phyloP scores from a whole-genome alignment of 2,888 invertebrate genomes.

The Tetranychus piercei region DNA sequence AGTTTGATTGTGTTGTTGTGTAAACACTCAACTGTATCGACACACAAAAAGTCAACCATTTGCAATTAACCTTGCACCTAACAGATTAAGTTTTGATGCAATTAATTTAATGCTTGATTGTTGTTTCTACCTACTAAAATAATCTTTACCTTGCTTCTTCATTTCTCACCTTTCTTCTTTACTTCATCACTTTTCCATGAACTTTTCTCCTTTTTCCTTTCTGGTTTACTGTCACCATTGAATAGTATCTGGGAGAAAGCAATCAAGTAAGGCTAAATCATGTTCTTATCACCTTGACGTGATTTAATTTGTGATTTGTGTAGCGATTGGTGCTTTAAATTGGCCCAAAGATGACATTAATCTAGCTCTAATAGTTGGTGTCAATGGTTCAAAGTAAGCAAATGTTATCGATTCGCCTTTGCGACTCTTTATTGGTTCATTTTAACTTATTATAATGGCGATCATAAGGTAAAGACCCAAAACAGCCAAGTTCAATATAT shows the following conservation, averaged over 20 bases:
- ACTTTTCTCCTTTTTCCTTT: not conserved
- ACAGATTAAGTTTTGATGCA: not conserved
- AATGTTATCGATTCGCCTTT: no score
- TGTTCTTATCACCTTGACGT: constrained; percentile 1
- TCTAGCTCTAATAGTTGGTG: no score
- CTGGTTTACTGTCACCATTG: not conserved
- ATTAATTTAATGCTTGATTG: not conserved
- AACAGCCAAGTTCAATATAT: no score
- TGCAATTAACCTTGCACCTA: not conserved
- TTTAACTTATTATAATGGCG: no score
- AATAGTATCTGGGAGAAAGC: not conserved
- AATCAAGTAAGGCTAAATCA: not conserved
- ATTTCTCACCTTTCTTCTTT: not conserved
- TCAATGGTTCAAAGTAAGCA: no score
- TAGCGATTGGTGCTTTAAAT: not conserved
- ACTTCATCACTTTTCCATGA: not conserved
- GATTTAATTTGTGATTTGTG: not conserved
- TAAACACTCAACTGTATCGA: not conserved
- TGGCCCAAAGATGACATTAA: not conserved
- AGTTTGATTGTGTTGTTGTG: not conserved
- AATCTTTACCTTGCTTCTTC: not conserved
- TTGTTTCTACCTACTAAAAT: not conserved
- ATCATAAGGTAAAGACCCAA: no score
- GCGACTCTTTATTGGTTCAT: no score
- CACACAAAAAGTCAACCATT: not conserved